Evolutionary conservation across 2,888 invertebrate genomes (phyloP).

Genomic region (Cyaniris semiargus): DNA sequence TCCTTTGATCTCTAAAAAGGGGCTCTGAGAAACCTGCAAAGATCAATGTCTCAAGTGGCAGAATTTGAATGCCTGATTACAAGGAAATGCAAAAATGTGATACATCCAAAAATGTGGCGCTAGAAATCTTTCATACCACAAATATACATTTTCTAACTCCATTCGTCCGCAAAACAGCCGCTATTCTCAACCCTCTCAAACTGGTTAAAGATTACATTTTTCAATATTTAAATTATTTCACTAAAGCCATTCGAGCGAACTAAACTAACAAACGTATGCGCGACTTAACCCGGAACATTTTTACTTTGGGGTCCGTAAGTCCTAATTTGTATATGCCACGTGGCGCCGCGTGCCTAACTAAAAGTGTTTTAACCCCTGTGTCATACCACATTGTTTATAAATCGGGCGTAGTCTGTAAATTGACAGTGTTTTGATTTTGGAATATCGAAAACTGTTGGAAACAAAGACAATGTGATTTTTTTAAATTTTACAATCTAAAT

Average conservation of each 20-base stretch:
- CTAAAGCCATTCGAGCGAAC: slow-evolving; percentile 48
- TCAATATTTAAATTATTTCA: slow-evolving; percentile 53
- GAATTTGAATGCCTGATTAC: no score
- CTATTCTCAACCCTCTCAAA: not conserved
- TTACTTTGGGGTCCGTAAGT: slow-evolving; percentile 60
- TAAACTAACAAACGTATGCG: slow-evolving; percentile 76
- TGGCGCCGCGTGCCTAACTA: slow-evolving; percentile 59
- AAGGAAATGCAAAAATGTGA: no score
- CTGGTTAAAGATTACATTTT: slow-evolving; percentile 33
- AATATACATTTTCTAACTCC: not conserved
- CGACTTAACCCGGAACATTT: slow-evolving; percentile 60
- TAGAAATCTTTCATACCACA: no score
- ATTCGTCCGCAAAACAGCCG: not conserved
- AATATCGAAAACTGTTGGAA: not conserved
- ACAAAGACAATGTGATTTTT: not conserved
- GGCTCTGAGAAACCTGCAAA: no score
- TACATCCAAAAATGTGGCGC: no score
- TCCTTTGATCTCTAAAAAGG: no score
- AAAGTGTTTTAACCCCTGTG: slow-evolving; percentile 31
- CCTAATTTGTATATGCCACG: slow-evolving; percentile 75
- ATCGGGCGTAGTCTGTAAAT: slow-evolving; percentile 4
- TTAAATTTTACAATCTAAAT: not conserved
- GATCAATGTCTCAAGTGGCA: no score
- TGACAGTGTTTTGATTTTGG: slow-evolving; percentile 28
- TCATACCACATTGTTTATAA: slow-evolving; percentile 47